Evolutionary conservation across 2,113 vertebrate genomes (phyloP).

Genomic region (Tachuris rubrigastra): DNA sequence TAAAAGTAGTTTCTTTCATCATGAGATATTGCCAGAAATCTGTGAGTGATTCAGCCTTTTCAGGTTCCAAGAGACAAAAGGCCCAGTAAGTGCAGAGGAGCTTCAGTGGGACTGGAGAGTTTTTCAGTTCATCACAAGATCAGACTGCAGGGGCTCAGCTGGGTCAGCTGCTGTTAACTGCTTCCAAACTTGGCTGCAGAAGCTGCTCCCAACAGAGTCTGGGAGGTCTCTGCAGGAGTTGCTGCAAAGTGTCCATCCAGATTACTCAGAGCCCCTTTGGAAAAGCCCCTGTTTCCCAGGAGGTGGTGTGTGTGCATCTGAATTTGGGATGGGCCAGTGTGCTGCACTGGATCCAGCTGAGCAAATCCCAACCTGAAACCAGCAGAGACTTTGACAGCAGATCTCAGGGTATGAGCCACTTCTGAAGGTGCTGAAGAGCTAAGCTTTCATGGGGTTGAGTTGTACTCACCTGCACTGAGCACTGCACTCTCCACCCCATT

Average conservation of each 20-base stretch:
- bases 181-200: not conserved
- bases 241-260: not conserved
- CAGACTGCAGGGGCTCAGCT: not conserved
- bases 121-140: not conserved
- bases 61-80: not conserved
- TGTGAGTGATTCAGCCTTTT: not conserved
- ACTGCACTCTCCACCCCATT: not conserved
- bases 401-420: not conserved
- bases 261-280: not conserved
- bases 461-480: not conserved
- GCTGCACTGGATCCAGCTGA: not conserved
- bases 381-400: not conserved
- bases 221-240: not conserved
- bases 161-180: not conserved
- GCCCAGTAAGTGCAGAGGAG: not conserved
- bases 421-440: not conserved
- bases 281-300: not conserved
- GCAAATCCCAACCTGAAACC: not conserved
- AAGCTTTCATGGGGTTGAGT: not conserved
- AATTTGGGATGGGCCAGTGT: not conserved
- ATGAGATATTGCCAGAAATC: not conserved
- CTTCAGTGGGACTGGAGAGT: not conserved
- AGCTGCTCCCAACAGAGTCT: not conserved
- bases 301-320: not conserved
- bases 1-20: not conserved